Evolutionary conservation across 2,888 invertebrate species (phyloP), one percentile per base, ranked within the genome.

Genomic region (Ochropleura leucogaster): DNA sequence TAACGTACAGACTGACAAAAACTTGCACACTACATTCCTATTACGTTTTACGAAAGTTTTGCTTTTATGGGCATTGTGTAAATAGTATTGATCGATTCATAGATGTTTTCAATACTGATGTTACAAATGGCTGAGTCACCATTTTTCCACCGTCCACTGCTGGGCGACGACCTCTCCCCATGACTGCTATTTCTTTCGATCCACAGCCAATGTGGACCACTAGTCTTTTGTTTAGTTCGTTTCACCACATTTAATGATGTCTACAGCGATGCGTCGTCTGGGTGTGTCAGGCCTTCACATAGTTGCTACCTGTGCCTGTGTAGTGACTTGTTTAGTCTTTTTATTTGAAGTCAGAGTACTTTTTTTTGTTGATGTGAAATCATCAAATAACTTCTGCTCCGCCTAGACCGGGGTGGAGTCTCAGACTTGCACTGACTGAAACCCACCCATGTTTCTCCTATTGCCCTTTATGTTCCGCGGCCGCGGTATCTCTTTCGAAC

Each of bases 1-100:
- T 79, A 70, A 42, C 59, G 89, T 89, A 89, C 86, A 51, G 84
- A 84, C 79, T 74, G 81, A 82, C 80, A 85, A 87, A 82, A 81
- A 85, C 47, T 68, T 46, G 59, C 59, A 57, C 59, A 67, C 42
- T 57, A 57, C 68, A 68, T n/a, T 65, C 14, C 68, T 62, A 77
- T 80, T 74, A 73, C 69, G 77, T 74, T 83, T 70, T 72, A 80
- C 72, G 83, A 87, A 87, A 87, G 81, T 83, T 79, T 75, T 63
- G n/a, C n/a, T 70, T 79, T 80, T 84, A 73, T 46, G 20, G 65
- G 42, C 40, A 42, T 62, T 20, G 20, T 46, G 12, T 44, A 20
- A 16, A 40, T 80, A 18, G 18, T 44, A 30, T 18, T 49, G 49
- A 49, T 60, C 3, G 44, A 68, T 16, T 20, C n/a, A 18, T 72